Base-by-base conservation (phyloP, 1,140 invertebrate species). In the Lordiphosa mommai region DNA sequence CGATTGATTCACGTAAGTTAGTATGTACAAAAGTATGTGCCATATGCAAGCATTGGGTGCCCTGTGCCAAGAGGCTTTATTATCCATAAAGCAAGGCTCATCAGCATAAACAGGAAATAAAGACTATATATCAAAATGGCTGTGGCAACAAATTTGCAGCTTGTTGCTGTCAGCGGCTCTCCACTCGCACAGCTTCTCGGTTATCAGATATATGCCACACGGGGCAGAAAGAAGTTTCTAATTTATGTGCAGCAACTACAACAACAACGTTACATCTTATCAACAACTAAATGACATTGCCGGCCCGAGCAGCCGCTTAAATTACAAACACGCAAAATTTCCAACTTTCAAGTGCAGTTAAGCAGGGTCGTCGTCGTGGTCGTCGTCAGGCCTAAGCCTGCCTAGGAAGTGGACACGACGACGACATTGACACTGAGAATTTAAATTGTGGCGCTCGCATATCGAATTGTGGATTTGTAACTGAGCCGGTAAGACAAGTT, bases 361-460 rank as follows among this genome's bases (percentile, higher is more conserved):
- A 20, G 52, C 67, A 51, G 61, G 47, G 58, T 53, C 55, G 57
- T 32, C 46, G 38, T 29, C 67, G 48, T 57, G 47, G 58, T 53
- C 55, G 57, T 32, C 46, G 38, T 29, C 40, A 36, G 20, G n/a
- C 49, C 49, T 30, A 29, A 40, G 7, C 49, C 47, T 43, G 63
- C 51, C 65, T 48, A 60, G 63, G 64, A 68, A 59, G 55, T 60
- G 55, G 40, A 46, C 49, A 60, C 53, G 65, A 48, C 56, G 66
- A 46, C 74, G 77, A 84, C 77, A 84, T 84, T 84, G 77, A 84
- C 77, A 84, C 77, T 84, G 77, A 84, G 63, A 63, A 71, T 82
- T 84, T 82, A 67, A 77, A 76, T 82, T 69, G 72, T 84, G 72
- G 77, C 77, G 77, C 76, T 82, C 72, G 72, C 77, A 53, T 84